Evolutionary conservation across 2,797 vertebrate genomes (phyloP).

Genomic region (Sebastes jordani): DNA sequence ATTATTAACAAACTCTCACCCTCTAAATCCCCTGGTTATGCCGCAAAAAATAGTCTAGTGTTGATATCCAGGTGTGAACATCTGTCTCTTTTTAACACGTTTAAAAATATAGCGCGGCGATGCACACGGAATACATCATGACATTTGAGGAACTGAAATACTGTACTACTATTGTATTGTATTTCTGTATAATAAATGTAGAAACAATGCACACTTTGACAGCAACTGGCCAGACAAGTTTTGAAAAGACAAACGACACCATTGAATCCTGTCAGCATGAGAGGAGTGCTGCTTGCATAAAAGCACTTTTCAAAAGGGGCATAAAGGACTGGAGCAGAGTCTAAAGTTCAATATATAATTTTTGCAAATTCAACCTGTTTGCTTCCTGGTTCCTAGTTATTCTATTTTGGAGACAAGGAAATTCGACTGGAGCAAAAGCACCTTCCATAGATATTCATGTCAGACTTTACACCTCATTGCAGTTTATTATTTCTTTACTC

Average conservation of each 20-base stretch:
- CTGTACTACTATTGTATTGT: not conserved
- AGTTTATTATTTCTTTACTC: not conserved
- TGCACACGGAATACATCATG: not conserved
- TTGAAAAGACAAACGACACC: not conserved
- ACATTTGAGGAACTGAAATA: not conserved
- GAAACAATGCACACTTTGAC: not conserved
- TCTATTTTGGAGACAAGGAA: not conserved
- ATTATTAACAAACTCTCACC: not conserved
- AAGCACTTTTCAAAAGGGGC: not conserved
- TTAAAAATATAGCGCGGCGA: not conserved
- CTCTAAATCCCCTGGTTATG: not conserved
- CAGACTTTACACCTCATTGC: not conserved
- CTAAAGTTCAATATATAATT: not conserved
- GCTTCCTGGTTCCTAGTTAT: not conserved
- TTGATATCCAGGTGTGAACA: slow-evolving; percentile 1
- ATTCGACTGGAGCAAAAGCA: not conserved
- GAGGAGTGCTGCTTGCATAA: not conserved
- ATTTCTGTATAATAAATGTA: not conserved
- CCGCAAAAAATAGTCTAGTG: not conserved
- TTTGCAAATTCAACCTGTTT: not conserved
- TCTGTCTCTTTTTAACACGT: not conserved
- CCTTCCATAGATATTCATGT: not conserved
- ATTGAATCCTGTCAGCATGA: not conserved
- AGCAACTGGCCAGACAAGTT: not conserved
- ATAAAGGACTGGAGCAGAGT: not conserved